Percentiles rank a stretch among this genome's conserved stretches.
These are phyloP conservation scores for Thunnus maccoyii DNA, from an alignment of 2,113 vertebrate genomes.

Conservation along the genomic window DNA sequence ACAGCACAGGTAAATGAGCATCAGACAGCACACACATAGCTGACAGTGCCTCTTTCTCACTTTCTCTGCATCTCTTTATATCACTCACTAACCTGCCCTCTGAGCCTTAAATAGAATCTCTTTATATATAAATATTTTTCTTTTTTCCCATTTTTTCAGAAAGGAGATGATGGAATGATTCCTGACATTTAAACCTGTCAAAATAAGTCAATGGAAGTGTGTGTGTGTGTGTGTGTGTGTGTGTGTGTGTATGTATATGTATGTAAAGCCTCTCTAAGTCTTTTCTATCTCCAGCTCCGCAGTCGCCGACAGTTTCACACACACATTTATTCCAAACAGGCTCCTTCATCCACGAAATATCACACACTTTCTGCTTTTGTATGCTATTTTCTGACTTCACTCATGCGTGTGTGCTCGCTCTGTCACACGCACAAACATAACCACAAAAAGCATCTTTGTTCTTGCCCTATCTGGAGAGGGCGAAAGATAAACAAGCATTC, in stretches of 20 bases:
- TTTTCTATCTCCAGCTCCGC: not conserved
- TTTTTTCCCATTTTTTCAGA: slow-evolving; percentile 14
- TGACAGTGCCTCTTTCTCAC: slow-evolving; percentile 29
- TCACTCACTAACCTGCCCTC: not conserved
- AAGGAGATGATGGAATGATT: slow-evolving; percentile 45
- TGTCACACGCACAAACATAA: slow-evolving; percentile 40
- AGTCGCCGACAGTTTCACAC: not conserved
- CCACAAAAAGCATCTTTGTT: slow-evolving; percentile 66
- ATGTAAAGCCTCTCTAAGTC: no score
- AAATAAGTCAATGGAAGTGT: slow-evolving; percentile 26
- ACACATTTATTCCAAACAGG: not conserved
- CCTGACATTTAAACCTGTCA: slow-evolving; percentile 40
- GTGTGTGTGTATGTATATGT: not conserved
- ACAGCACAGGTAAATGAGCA: slow-evolving; percentile 29
- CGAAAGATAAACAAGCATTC: slow-evolving; percentile 74
- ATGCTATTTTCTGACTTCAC: not conserved
- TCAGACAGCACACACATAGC: slow-evolving; percentile 22
- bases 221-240: not conserved
- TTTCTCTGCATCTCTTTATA: slow-evolving; percentile 4
- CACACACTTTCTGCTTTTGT: not conserved
- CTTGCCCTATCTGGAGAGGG: slow-evolving; percentile 49
- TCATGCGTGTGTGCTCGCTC: slow-evolving; percentile 23
- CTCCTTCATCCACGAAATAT: not conserved
- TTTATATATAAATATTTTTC: slow-evolving; percentile 39
- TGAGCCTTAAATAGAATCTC: slow-evolving; percentile 24